Base-by-base conservation (phyloP, 2,113 vertebrate species). In the Cinclus mexicanus region DNA sequence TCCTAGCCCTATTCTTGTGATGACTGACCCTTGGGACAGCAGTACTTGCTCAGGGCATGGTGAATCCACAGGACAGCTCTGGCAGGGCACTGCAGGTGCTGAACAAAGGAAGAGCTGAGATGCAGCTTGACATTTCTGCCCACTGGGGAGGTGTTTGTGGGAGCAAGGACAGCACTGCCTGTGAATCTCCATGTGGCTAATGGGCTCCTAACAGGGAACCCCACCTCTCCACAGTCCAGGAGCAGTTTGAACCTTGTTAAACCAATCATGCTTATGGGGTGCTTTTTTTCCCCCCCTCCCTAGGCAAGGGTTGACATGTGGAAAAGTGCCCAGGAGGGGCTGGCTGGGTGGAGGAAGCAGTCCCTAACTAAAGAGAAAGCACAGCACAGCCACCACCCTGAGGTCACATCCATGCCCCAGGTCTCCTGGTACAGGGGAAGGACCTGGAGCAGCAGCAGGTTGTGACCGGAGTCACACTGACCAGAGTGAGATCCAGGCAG, bases 11-110 rank as follows among this genome's bases (percentile, higher is more conserved):
- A 1, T 75, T 63, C 78, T 46, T 42, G 49, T 1, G 12, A 20
- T 47, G 90, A 63, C 13, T 47, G 90, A 63, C 13, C 53, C 35
- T 6, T 2, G 7, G 44, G n/a, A 33, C 7, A 61, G 46, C n/a
- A 44, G n/a, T 1, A 25, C 61, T 79, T 0, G 0, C 41, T 49
- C 39, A 31, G 68, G 63, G n/a, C 64, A 39, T 0, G 23, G 75
- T 0, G 1, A 9, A 23, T 11, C 20, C 22, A 14, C 22, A 23
- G 79, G 41, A 56, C 0, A 0, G 29, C 6, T 49, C 33, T 14
- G 56, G n/a, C n/a, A 37, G 11, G 10, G 23, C 7, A 1, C n/a
- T 55, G 57, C 37, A 44, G 50, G 33, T 4, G 74, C 72, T 28
- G 63, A 39, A 78, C 3, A 0, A 0, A 1, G 64, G 31, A 42